These are phyloP conservation scores for Sebastes melanostomus DNA, from an alignment of 2,797 vertebrate genomes.

Conservation along the genomic window DNA sequence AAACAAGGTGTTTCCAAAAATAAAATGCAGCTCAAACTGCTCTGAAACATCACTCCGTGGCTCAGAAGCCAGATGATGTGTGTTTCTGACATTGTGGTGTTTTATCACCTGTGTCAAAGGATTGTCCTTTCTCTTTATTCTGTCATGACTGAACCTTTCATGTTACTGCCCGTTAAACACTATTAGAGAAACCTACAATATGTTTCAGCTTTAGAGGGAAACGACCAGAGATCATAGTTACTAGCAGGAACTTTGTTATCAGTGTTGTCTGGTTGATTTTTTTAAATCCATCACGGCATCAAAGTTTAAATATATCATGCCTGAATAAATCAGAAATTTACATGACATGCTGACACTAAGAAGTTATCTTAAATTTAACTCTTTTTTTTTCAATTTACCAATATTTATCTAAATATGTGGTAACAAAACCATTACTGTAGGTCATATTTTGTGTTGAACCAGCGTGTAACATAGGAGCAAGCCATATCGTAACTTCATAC, in stretches of 20 bases:
- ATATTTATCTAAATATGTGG: not conserved
- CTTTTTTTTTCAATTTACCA: not conserved
- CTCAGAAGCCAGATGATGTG: slow-evolving; percentile 8
- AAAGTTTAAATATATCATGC: not conserved
- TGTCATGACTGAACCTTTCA: not conserved
- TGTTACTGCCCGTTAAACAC: not conserved
- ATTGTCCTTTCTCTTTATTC: not conserved
- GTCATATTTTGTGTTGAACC: not conserved
- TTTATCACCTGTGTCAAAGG: slow-evolving; percentile 8
- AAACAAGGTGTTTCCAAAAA: slow-evolving; percentile 44
- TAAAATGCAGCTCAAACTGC: slow-evolving; percentile 38
- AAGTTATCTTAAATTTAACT: not conserved
- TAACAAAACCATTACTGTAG: not conserved
- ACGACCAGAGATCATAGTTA: not conserved
- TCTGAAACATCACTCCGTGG: slow-evolving; percentile 23
- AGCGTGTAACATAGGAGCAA: not conserved
- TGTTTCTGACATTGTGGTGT: not conserved
- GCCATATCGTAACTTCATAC: not conserved
- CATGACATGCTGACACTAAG: not conserved
- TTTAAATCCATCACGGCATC: not conserved
- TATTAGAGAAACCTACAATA: not conserved
- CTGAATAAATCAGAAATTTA: not conserved
- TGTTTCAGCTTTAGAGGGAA: not conserved
- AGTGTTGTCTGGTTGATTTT: not conserved
- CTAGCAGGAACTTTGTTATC: not conserved